A percentile compares a stretch with the other conserved stretches of the same genome.
These are phyloP conservation scores for Phoenoteleia sp. DNA, from an alignment of 2,888 invertebrate species.

Conservation along the genomic window DNA sequence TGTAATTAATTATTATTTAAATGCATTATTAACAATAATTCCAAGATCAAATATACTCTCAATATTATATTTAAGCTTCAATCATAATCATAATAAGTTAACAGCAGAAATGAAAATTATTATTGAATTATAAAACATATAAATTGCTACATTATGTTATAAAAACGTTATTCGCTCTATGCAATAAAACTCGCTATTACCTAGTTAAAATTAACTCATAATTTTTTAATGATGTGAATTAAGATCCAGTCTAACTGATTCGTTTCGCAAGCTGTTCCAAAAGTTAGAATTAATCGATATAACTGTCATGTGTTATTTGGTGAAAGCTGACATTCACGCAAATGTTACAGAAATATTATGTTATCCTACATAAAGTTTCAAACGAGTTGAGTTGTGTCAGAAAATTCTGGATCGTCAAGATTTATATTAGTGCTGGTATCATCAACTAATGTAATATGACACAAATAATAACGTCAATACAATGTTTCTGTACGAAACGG, in stretches of 20 bases:
- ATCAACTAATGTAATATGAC: not conserved
- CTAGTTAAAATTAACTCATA: not conserved
- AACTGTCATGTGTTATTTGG: constrained; percentile 17
- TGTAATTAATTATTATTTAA: too few species aligned
- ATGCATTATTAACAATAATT: not conserved
- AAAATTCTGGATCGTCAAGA: constrained; percentile 7
- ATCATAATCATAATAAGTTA: not conserved
- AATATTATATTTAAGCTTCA: too few species aligned
- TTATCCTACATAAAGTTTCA: constrained; percentile 18
- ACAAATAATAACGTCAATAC: too few species aligned
- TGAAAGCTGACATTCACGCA: constrained; percentile 22
- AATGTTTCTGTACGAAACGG: too few species aligned
- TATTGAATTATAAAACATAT: not conserved
- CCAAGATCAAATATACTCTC: too few species aligned
- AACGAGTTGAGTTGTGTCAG: not conserved
- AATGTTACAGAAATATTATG: constrained; percentile 15
- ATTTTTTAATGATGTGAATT: not conserved
- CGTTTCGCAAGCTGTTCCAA: not conserved
- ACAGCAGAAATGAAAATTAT: not conserved
- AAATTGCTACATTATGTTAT: too few species aligned
- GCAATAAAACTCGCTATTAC: too few species aligned
- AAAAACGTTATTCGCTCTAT: not conserved
- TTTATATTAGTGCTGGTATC: not conserved
- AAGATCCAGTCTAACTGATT: not conserved
- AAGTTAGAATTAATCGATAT: constrained; percentile 17